Conservation (phyloP, 2,888 invertebrate species). For the Aporophyla nigra region DNA sequence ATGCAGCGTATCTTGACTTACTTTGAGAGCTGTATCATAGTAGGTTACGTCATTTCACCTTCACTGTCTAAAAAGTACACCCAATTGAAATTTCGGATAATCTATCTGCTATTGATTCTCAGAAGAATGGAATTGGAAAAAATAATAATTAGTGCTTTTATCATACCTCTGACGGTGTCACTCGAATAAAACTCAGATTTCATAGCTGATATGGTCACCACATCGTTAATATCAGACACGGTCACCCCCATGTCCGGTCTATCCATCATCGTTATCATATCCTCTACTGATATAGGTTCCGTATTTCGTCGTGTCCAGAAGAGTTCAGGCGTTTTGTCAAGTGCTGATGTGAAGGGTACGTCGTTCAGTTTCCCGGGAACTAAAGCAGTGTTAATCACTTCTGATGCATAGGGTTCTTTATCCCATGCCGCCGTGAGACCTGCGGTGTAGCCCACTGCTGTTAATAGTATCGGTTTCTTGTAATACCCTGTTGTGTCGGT, state of each 20-base stretch:
- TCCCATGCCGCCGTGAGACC: neutral
- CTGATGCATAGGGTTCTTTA: neutral
- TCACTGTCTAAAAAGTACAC: neutral
- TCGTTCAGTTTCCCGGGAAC: neutral
- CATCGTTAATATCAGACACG: slow-evolving; percentile 1
- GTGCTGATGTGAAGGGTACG: neutral
- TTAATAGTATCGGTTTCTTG: neutral
- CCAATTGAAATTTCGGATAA: neutral
- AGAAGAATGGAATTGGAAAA: neutral
- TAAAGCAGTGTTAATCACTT: too few species aligned
- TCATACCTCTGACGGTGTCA: neutral
- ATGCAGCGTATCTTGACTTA: neutral
- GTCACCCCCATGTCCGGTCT: neutral
- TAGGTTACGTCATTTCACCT: neutral
- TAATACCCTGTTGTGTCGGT: neutral
- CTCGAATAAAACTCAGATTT: slow-evolving; percentile 3
- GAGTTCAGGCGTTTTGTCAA: too few species aligned
- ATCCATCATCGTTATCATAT: neutral
- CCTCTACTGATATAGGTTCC: neutral
- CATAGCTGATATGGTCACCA: slow-evolving; percentile 13
- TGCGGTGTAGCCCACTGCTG: too few species aligned
- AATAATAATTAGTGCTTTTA: neutral
- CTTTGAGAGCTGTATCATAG: neutral
- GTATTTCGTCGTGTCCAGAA: too few species aligned
- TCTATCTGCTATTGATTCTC: neutral